Base-by-base conservation (phyloP, 2,797 vertebrate genomes). In the Sitta carolinensis region DNA sequence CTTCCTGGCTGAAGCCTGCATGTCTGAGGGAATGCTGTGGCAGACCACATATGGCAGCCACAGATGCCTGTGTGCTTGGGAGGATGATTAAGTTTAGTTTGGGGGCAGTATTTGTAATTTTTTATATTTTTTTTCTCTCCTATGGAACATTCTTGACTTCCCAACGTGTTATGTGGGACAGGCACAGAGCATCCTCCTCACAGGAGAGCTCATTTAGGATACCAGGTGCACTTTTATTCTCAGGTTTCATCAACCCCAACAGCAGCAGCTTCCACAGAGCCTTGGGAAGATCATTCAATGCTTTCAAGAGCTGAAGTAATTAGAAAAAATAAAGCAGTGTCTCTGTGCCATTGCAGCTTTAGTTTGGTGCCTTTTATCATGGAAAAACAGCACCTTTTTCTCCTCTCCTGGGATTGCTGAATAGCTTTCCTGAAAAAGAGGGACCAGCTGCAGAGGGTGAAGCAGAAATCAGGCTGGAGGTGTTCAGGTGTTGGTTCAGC, bases 31-130 rank as follows among this genome's bases (percentile, higher is more conserved):
- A 61, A 50, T 5, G 5, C 36, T 34, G 87, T 77, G 90, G 72
- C 70, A 88, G 92, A 90, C 90, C 96, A 61, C 93, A 83, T 74
- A 87, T 67, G 93, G 93, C 45, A 70, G 75, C 70, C 92, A 91
- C 92, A 93, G 94, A 89, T 89, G 89, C 90, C 55, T 40, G 29
- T 62, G 77, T 10, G 18, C 40, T 15, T 92, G 95, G 91, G 78
- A 87, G 78, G 7, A 29, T 25, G 78, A 58, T 69, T 48, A 43
- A 73, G 11, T 95, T 93, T 22, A 9, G 9, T 72, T 74, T 90
- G 55, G 66, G 96, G 83, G 87, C 83, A 93, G 75, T 81, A 52
- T 91, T 93, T 84, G 36, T 57, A 23, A 51, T 36, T 57, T 55
- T 7, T 45, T 9, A 9, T 23, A 9, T 23, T 45, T n/a, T 19